A percentile compares a stretch with the other conserved stretches of the same genome.
phyloP scores from a whole-genome alignment of 1,140 invertebrate genomes.

The Scylla paramamosain region DNA sequence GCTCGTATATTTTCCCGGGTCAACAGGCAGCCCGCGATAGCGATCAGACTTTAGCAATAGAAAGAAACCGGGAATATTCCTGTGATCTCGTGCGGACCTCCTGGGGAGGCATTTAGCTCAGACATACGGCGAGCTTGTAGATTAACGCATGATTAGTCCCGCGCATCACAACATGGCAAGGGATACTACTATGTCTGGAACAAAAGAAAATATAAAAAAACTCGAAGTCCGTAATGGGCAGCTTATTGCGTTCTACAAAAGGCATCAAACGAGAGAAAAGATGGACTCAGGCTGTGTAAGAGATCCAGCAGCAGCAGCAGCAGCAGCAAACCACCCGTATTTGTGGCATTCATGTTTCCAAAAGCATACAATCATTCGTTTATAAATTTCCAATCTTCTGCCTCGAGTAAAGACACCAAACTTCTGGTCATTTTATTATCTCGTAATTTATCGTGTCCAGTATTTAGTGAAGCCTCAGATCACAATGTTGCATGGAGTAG shows the following conservation, averaged over 20 bases:
- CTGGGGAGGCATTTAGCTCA: not conserved
- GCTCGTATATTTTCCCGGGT: not conserved
- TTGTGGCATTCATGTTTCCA: too few species aligned
- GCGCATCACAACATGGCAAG: not conserved
- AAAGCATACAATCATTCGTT: too few species aligned
- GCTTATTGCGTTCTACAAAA: not conserved
- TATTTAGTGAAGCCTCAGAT: too few species aligned
- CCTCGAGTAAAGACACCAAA: too few species aligned
- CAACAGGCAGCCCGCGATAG: not conserved
- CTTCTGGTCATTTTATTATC: too few species aligned
- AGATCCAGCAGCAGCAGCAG: too few species aligned
- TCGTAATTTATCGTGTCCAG: too few species aligned
- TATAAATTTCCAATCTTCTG: too few species aligned
- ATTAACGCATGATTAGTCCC: not conserved
- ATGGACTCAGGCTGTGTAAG: too few species aligned
- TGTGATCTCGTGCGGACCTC: not conserved
- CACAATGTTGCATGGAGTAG: too few species aligned
- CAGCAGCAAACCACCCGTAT: too few species aligned
- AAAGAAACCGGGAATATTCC: not conserved
- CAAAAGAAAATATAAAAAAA: too few species aligned
- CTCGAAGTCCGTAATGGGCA: not conserved
- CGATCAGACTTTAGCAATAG: slow-evolving; percentile 11
- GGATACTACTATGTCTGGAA: not conserved
- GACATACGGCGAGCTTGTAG: not conserved
- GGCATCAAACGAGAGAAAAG: not conserved